These are phyloP conservation scores for Drosophila fulvimacula DNA, from an alignment of 2,888 invertebrate species.

Conservation along the genomic window DNA sequence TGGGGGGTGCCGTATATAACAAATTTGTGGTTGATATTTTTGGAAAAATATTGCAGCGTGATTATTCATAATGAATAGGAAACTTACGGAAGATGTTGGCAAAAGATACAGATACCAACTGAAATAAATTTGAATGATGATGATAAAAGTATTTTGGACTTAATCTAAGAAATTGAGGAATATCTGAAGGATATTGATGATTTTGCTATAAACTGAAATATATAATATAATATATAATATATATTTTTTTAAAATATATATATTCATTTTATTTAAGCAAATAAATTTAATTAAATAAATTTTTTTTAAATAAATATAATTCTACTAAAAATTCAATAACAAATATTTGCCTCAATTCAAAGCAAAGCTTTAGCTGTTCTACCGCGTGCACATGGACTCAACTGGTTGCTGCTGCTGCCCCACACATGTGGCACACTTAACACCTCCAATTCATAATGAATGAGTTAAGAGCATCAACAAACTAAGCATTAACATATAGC, in stretches of 20 bases:
- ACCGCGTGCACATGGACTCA: background rate
- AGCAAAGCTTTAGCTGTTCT: background rate
- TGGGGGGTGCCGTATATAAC: constrained; percentile 47
- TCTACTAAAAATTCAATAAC: too few relatives aligned
- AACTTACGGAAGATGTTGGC: background rate
- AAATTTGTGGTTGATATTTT: constrained; percentile 27
- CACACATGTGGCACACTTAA: constrained; percentile 65
- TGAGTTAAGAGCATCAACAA: constrained; percentile 79
- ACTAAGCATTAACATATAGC: constrained; percentile 70
- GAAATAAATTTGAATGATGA: background rate
- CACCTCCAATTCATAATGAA: constrained; percentile 80
- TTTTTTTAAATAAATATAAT: too few relatives aligned
- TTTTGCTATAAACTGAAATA: too few relatives aligned
- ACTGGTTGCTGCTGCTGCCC: constrained; percentile 2
- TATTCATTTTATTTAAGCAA: too few relatives aligned
- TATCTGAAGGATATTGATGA: background rate
- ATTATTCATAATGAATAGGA: constrained; percentile 34
- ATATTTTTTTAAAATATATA: background rate
- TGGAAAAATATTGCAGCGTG: constrained; percentile 18
- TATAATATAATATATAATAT: background rate
- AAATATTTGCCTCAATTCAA: too few relatives aligned
- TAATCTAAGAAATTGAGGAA: background rate
- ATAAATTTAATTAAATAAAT: too few relatives aligned
- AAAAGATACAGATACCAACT: background rate
- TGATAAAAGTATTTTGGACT: background rate